phyloP scores from a whole-genome alignment of 2,113 vertebrate genomes.

The Eurystomus gularis region DNA sequence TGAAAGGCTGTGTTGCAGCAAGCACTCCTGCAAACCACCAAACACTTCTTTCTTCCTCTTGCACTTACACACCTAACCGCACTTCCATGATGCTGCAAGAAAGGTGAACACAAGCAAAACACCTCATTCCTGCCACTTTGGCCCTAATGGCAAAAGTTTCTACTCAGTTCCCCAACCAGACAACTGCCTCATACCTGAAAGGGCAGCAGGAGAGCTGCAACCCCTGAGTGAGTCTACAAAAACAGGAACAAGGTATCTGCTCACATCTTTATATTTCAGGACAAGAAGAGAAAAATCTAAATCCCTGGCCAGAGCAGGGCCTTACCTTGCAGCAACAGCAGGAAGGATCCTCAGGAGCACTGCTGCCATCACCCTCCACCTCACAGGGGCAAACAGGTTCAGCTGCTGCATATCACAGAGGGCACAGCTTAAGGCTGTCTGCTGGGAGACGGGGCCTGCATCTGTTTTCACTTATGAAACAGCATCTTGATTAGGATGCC shows the following conservation, averaged over 20 bases:
- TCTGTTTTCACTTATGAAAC: background rate
- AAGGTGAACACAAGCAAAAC: background rate
- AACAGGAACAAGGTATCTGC: background rate
- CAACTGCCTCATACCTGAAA: background rate
- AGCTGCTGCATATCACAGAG: background rate
- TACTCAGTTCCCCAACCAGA: background rate
- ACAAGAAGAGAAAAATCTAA: background rate
- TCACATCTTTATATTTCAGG: background rate
- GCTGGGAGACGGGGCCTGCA: background rate
- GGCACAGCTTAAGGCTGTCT: background rate
- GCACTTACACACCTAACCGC: background rate
- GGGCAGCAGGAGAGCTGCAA: background rate
- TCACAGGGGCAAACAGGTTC: background rate
- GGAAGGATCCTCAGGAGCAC: background rate
- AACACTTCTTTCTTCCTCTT: background rate
- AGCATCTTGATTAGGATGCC: background rate
- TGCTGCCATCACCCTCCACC: background rate
- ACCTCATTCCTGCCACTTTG: background rate
- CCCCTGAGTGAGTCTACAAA: background rate
- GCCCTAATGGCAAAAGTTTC: background rate
- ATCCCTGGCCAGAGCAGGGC: background rate
- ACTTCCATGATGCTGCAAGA: background rate
- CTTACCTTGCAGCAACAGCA: background rate
- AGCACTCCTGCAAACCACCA: background rate
- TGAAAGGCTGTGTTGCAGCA: background rate